Base-by-base conservation (phyloP, 2,888 invertebrate species). In the Papilio gigon region DNA sequence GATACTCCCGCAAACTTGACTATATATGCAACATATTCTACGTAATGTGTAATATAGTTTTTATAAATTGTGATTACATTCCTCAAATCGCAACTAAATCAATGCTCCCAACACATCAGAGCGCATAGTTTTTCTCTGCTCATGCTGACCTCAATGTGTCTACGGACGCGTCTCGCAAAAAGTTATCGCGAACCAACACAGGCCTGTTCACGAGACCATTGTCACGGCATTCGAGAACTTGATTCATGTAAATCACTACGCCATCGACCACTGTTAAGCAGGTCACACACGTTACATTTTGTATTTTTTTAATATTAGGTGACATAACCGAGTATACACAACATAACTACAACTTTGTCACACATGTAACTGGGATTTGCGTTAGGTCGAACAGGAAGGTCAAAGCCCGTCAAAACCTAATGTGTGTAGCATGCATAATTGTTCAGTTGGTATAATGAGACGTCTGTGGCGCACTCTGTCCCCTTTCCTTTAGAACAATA, bases 191-290 rank as follows among this genome's bases (percentile, higher is more conserved):
- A 47, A 68, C 58, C 56, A 66, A 66, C 59, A 67, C 53, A 2
- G 30, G 53, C 17, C n/a, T 25, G 50, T 53, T 67, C 53, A 61
- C 67, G 20, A 53, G 61, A 61, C 61, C 33, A 67, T 61, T 53
- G 67, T 67, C 61, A 67, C 61, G 53, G 14, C 53, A 67, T 61
- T 37, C 6, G 53, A n/a, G 40, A 40, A 30, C 30, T 37, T 27
- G 50, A 67, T 61, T 61, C 27, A 60, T 20, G 44, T 65, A 61
- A 70, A 70, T 61, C 62, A 50, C 37, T 68, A 50, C 59, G 50
- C 68, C 63, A 50, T 20, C 44, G 42, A 56, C 50, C 37, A 17
- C 20, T 17, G 14, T 60, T 50, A 59, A 37, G 22, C 22, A 47
- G 22, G 47, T 4, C 4, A 47, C 22, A 47, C 22, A 47, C 47